Evolutionary conservation across 2,113 vertebrate genomes (phyloP), one percentile per base, ranked within the genome.

Genomic region (Microtus richardsoni): DNA sequence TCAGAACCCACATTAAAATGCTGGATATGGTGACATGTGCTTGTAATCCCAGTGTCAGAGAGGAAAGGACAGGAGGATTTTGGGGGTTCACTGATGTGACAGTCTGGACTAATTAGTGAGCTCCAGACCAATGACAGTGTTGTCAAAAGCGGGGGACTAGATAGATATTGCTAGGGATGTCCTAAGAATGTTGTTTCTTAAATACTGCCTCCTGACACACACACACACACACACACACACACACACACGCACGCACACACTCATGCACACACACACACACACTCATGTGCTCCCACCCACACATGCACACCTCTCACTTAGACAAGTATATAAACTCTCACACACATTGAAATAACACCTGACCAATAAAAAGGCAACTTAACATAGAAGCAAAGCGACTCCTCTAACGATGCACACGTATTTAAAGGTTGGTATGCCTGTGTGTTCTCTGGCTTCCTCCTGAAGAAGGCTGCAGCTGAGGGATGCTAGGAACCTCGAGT

Each of bases 401-500:
- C 75, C 64, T 44, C 39, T 66, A 5, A 77, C 75, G 54, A 5
- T 10, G n/a, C 6, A 28, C 41, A 14, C 12, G n/a, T 26, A 26
- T 36, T 39, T 36, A 60, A 41, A 73, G 30, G 58, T 64, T n/a
- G 26, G 12, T 9, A 0, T 21, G 24, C 8, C 49, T 60, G 12
- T 82, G 52, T 52, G 58, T 16, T 71, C 66, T 21, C 4, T 24
- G 28, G 24, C 44, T 30, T 85, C 44, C 58, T 41, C 14, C 82
- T 30, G 47, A 82, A 30, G 47, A 75, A 47, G n/a, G 66, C 4
- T 75, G 64, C 52, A 80, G 84, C 79, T 47, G 12, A 4, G 13
- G 74, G 62, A 4, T 58, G n/a, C 14, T 12, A 8, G 49, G n/a
- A 1, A 4, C n/a, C 0, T 0, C 0, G 4, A 21, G 24, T 80